Evolutionary conservation across 2,888 invertebrate species (phyloP).

Genomic region (Platycheirus albimanus): DNA sequence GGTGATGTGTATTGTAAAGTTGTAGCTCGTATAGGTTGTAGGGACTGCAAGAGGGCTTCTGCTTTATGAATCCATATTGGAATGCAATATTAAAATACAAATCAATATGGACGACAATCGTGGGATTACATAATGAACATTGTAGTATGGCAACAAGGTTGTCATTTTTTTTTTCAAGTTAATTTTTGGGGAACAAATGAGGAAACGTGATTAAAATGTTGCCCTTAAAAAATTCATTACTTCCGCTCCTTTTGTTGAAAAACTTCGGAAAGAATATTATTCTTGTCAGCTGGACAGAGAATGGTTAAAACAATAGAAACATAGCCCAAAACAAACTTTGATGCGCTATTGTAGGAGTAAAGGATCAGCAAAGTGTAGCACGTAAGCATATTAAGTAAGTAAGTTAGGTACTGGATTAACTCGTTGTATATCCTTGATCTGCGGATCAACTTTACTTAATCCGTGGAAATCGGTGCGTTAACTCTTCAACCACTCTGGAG

Average conservation of each 20-base stretch:
- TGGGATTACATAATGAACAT: constrained; percentile 57
- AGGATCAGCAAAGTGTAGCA: too few species aligned
- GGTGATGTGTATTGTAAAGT: too few species aligned
- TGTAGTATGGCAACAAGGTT: constrained; percentile 36
- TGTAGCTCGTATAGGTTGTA: too few species aligned
- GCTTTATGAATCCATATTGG: constrained; percentile 42
- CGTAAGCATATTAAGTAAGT: too few species aligned
- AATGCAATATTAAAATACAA: constrained; percentile 61
- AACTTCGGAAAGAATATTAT: neutral
- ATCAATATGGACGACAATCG: constrained; percentile 35
- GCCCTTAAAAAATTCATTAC: neutral
- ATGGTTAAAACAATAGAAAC: too few species aligned
- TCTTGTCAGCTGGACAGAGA: neutral
- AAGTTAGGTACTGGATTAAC: too few species aligned
- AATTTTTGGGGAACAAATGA: constrained; percentile 5
- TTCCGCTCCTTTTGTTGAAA: neutral
- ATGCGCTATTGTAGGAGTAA: too few species aligned
- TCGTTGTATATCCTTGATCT: too few species aligned
- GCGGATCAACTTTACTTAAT: too few species aligned
- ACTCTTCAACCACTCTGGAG: too few species aligned
- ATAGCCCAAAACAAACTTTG: too few species aligned
- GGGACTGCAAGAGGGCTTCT: constrained; percentile 13
- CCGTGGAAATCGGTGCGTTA: too few species aligned
- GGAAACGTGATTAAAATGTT: neutral
- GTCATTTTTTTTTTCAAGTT: neutral